phyloP scores from a whole-genome alignment of 2,888 invertebrate species.

The Andrena fulva region DNA sequence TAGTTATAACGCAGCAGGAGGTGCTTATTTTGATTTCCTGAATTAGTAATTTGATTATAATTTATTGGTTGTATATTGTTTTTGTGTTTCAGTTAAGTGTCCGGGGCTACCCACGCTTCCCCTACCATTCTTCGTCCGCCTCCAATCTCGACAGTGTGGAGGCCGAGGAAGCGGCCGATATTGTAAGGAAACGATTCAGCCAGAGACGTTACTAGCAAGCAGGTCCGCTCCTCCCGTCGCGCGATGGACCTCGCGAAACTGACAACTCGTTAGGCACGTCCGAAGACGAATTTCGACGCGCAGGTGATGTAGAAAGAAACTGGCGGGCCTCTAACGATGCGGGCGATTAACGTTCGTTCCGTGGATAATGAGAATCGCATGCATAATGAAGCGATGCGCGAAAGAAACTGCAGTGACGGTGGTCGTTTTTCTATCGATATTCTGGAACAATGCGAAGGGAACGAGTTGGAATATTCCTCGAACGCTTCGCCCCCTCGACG shows the following conservation, averaged over 20 bases:
- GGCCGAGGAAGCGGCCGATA: not conserved
- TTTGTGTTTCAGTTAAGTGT: too few species aligned
- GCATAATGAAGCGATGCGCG: constrained; percentile 48
- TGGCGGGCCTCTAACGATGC: constrained; percentile 28
- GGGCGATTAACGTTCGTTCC: constrained; percentile 50
- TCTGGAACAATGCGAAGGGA: constrained; percentile 13
- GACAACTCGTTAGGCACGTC: constrained; percentile 5
- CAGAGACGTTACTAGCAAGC: not conserved
- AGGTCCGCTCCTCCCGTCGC: not conserved
- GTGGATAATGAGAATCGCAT: constrained; percentile 46
- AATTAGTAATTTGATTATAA: too few species aligned
- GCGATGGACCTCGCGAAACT: not conserved
- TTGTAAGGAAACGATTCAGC: not conserved
- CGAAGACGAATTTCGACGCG: constrained; percentile 6
- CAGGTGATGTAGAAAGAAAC: not conserved
- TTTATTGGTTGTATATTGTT: too few species aligned
- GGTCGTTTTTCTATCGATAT: constrained; percentile 38
- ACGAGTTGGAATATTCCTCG: not conserved
- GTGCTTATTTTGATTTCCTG: too few species aligned
- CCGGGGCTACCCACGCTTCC: too few species aligned
- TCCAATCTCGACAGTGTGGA: not conserved
- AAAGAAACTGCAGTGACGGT: constrained; percentile 14
- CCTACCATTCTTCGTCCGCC: not conserved
- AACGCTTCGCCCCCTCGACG: not conserved
- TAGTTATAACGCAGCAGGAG: too few species aligned